Conservation (phyloP, 1,140 invertebrate genomes). For the Melitaea cinxia region DNA sequence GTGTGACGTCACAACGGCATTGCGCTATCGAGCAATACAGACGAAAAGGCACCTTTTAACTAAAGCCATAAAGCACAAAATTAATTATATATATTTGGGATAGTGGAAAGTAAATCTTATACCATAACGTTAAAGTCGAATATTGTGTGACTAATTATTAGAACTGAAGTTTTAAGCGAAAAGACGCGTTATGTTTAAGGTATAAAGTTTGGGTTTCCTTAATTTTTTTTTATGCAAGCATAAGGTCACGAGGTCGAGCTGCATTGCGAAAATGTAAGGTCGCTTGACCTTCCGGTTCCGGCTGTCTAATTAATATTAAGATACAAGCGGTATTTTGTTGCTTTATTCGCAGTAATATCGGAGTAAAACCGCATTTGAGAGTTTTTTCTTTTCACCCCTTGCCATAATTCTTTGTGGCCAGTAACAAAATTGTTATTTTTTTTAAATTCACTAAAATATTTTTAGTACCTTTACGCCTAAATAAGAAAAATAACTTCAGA, state of each 20-base stretch:
- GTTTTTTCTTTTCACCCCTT: too few relatives aligned
- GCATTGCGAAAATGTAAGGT: constrained; percentile 39
- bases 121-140: constrained; percentile 11
- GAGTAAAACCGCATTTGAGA: too few relatives aligned
- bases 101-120: constrained; percentile 18
- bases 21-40: constrained; percentile 47
- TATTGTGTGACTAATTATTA: constrained; percentile 11
- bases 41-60: constrained; percentile 34
- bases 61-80: constrained; percentile 37
- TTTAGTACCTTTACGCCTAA: too few relatives aligned
- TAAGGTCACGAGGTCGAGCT: constrained; percentile 40
- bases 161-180: not conserved
- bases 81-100: constrained; percentile 29
- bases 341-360: too few relatives aligned
- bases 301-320: constrained; percentile 17
- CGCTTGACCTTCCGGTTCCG: constrained; percentile 23
- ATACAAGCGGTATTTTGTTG: too few relatives aligned
- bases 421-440: too few relatives aligned
- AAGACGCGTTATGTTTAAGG: not conserved
- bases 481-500: too few relatives aligned
- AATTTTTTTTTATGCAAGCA: constrained; percentile 16
- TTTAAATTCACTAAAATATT: too few relatives aligned
- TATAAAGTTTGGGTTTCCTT: constrained; percentile 13
- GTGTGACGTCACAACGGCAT: constrained; percentile 59
- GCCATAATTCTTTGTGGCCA: too few relatives aligned